Conservation (phyloP, 2,113 vertebrate genomes). For the Pelecanus crispus region DNA sequence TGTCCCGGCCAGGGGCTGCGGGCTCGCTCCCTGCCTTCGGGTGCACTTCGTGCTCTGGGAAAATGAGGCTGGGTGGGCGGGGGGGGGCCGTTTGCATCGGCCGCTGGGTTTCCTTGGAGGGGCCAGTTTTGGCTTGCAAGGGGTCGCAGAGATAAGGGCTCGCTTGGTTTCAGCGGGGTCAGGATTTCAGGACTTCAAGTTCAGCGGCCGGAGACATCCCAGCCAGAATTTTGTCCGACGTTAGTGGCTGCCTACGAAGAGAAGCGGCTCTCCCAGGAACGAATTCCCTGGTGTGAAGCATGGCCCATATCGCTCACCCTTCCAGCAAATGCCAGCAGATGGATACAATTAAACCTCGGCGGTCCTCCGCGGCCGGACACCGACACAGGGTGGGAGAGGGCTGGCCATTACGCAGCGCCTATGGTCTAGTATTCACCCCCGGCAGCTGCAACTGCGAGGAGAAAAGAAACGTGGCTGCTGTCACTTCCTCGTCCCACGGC, state of each 20-base stretch:
- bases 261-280: background rate
- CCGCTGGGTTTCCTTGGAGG: background rate
- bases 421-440: background rate
- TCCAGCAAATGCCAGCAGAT: background rate
- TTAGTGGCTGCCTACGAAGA: background rate
- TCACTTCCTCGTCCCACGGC: background rate
- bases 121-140: background rate
- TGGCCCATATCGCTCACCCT: background rate
- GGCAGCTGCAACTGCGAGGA: background rate
- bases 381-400: background rate
- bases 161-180: background rate
- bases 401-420: background rate
- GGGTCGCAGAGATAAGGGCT: background rate
- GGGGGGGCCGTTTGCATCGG: background rate
- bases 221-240: background rate
- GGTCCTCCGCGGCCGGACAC: background rate
- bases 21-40: background rate
- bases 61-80: background rate
- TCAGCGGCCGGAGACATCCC: background rate
- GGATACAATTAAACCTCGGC: background rate
- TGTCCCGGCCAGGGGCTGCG: background rate
- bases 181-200: background rate
- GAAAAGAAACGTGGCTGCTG: background rate
- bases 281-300: background rate
- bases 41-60: background rate